A percentile compares a stretch with the other conserved stretches of the same genome.
phyloP scores from a whole-genome alignment of 2,113 vertebrate genomes.

The Carettochelys insculpta region DNA sequence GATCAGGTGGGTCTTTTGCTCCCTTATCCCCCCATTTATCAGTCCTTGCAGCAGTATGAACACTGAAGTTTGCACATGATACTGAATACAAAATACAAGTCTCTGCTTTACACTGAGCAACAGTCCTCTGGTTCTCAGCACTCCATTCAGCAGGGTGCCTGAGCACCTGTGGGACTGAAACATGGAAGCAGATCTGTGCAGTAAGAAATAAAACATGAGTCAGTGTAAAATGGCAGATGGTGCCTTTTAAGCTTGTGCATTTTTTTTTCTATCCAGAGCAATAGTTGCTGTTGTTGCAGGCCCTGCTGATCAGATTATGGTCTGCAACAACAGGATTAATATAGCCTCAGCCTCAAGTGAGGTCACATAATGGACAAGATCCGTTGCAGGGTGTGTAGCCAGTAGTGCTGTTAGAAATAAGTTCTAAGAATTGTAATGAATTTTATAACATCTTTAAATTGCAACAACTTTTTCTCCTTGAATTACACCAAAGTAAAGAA shows the following conservation, averaged over 20 bases:
- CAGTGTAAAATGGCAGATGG: not conserved
- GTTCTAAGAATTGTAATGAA: not conserved
- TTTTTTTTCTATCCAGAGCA: not conserved
- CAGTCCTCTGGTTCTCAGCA: not conserved
- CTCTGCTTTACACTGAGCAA: not conserved
- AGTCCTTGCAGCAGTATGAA: not conserved
- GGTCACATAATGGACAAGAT: not conserved
- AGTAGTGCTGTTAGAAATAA: not conserved
- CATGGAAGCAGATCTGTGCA: not conserved
- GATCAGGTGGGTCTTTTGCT: not conserved
- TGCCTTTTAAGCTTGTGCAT: not conserved
- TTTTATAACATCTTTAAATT: too few species aligned
- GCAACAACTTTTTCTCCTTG: not conserved
- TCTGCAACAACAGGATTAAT: not conserved
- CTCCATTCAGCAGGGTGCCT: not conserved
- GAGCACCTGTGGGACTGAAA: not conserved
- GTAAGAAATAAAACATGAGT: not conserved
- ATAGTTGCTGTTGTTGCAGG: not conserved
- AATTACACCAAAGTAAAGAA: not conserved
- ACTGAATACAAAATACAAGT: not conserved
- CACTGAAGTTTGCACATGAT: not conserved
- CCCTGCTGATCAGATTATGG: not conserved
- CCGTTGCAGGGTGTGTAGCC: not conserved
- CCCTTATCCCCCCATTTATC: not conserved
- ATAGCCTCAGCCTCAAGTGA: not conserved